Base-by-base conservation (phyloP, 1,140 invertebrate genomes). In the Dicyema japonicum region DNA sequence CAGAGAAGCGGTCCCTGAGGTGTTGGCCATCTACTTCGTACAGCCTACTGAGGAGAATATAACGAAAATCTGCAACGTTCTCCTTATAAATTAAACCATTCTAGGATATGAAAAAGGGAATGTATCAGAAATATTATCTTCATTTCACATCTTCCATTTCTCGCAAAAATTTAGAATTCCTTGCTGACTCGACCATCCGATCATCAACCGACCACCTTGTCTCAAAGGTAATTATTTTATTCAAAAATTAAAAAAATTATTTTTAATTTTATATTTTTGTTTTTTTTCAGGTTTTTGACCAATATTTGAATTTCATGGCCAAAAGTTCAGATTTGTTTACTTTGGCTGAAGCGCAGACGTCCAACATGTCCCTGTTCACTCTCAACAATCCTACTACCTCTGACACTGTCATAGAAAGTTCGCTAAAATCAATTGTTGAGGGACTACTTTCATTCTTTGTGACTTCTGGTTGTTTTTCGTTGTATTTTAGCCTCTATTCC, bases 221-320 rank as follows among this genome's bases (percentile, higher is more conserved):
- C 28, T 69, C 76, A 28, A 90, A 88, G 56, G 69, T 67, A 43
- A 32, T 64, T 50, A 78, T n/a, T n/a, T n/a, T n/a, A n/a, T n/a
- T n/a, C n/a, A n/a, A n/a, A n/a, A n/a, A n/a, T n/a, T n/a, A n/a
- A n/a, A n/a, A n/a, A n/a, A n/a, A n/a, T n/a, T n/a, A n/a, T 21
- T 26, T 11, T 4, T 11, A 11, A 5, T 19, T 18, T 15, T 17
- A 19, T 15, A 32, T 21, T 31, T 19, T 29, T 23, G 19, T 6
- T 30, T 25, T 25, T 9, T 31, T 32, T 11, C 24, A 38, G 37
- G 33, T 50, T 3, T 47, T 44, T 38, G 47, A 50, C 26, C 85
- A 94, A 48, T 92, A 92, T 61, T 58, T 92, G 18, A 90, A 92
- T 56, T 94, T 92, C 44, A 90, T 97, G 71, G 16, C 54, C 94